Base-by-base conservation (phyloP, 2,113 vertebrate species). In the Sisor rabdophorus region DNA sequence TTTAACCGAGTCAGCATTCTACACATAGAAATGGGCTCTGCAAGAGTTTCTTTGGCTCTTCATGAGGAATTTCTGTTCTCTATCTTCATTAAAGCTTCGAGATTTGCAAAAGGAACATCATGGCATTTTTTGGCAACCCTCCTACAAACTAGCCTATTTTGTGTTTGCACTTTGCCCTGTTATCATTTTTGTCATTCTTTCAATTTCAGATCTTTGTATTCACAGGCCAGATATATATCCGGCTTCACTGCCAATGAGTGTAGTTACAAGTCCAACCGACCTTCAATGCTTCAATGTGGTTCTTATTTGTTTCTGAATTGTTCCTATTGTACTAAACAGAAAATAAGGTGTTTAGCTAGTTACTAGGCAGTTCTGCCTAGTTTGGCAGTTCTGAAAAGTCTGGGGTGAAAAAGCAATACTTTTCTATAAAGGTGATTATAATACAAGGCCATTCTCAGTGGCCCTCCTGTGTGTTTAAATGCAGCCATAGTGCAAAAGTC, bases 131-230 rank as follows among this genome's bases (percentile, higher is more conserved):
- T 73, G 58, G 24, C 32, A 74, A 71, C n/a, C 15, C 24, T 53
- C 24, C 59, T 48, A 22, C 71, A 15, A 11, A 6, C 16, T 4
- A 53, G 26, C 17, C 20, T 73, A 59, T 64, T 73, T 40, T 65
- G 15, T 28, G 50, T 40, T 64, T 71, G 56, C 69, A 58, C 74
- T 65, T 53, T 70, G 48, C 65, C 28, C 58, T 17, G 47, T 75
- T 76, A 26, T 74, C 76, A 73, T 67, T 54, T 28, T 72, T 40
- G 24, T 82, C 56, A 32, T 61, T 50, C 47, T 12, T 73, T 36
- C 73, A 16, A 61, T 74, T 64, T 7, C 15, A 44, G n/a, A 0
- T 28, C 19, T 65, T 64, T 54, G 20, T 65, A 48, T 30, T 52
- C 48, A 36, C 50, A 30, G 28, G 15, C 55, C n/a, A n/a, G n/a